phyloP scores from a whole-genome alignment of 2,888 invertebrate genomes.

The Leptinotarsa peninsularis region DNA sequence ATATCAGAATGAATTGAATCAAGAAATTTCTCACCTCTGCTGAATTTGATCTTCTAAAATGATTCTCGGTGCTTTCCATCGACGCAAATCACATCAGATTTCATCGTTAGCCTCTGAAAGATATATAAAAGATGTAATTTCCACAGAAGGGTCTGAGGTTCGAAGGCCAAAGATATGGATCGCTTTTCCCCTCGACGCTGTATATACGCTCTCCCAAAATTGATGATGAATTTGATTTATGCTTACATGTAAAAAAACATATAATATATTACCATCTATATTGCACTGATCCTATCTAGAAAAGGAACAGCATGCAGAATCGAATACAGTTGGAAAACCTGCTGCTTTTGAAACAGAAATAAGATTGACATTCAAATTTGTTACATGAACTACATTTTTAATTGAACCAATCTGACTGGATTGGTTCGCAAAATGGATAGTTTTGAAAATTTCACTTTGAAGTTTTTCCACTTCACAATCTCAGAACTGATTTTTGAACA shows the following conservation, averaged over 20 bases:
- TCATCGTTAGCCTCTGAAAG: no score
- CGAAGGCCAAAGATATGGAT: not conserved
- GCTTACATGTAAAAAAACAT: conserved; percentile 7
- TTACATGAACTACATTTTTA: conserved; percentile 5
- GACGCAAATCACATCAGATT: no score
- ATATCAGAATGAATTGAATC: no score
- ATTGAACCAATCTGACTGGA: conserved; percentile 1
- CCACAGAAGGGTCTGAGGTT: not conserved
- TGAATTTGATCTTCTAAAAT: no score
- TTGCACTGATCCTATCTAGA: conserved; percentile 12
- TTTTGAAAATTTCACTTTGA: conserved; percentile 11
- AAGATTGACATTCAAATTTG: conserved; percentile 8
- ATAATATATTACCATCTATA: conserved; percentile 11
- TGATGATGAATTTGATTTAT: not conserved
- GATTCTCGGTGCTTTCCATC: no score
- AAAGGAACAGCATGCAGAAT: not conserved
- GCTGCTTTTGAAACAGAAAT: conserved; percentile 21
- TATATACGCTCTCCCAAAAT: not conserved
- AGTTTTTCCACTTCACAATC: conserved; percentile 17
- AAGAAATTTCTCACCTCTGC: no score
- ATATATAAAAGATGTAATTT: no score
- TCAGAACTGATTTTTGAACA: not conserved
- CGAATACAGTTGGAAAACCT: not conserved
- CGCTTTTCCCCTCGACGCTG: not conserved
- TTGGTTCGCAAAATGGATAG: conserved; percentile 17